Conservation (phyloP, 2,888 invertebrate genomes). For the Hirtodrosophila histrioides region DNA sequence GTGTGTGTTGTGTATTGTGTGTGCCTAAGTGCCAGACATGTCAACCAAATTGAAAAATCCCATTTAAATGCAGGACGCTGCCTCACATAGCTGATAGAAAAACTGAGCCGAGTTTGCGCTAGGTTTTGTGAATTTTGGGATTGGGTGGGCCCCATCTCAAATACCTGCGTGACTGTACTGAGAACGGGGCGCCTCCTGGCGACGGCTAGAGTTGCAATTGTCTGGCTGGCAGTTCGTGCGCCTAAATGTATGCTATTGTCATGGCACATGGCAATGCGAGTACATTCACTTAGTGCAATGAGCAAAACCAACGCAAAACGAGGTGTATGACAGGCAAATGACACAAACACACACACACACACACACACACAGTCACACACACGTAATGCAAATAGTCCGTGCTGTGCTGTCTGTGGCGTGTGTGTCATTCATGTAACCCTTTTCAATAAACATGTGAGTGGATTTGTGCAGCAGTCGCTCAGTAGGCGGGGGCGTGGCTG, state of each 20-base stretch:
- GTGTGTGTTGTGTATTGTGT: slow-evolving; percentile 6
- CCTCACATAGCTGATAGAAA: slow-evolving; percentile 16
- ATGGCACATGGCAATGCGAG: slow-evolving; percentile 44
- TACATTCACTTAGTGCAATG: slow-evolving; percentile 72
- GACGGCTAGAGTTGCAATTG: slow-evolving; percentile 21
- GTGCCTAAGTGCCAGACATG: slow-evolving; percentile 35
- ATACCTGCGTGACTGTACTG: slow-evolving; percentile 31
- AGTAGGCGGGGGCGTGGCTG: slow-evolving; percentile 31
- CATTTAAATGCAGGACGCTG: slow-evolving; percentile 56
- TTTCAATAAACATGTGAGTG: slow-evolving; percentile 63
- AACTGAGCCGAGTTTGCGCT: neutral
- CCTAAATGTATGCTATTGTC: slow-evolving; percentile 76
- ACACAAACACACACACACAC: slow-evolving; percentile 21
- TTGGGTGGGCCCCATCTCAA: neutral
- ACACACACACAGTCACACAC: slow-evolving; percentile 1
- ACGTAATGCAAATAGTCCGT: slow-evolving; percentile 45
- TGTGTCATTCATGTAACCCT: slow-evolving; percentile 71
- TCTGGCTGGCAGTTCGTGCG: slow-evolving; percentile 44
- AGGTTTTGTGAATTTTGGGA: neutral
- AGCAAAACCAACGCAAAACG: slow-evolving; percentile 46
- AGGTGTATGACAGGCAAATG: slow-evolving; percentile 47
- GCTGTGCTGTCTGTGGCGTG: slow-evolving; percentile 57
- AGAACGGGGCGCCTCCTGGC: slow-evolving; percentile 1
- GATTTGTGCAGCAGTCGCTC: slow-evolving; percentile 9
- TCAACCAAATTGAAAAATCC: slow-evolving; percentile 53